phyloP scores from a whole-genome alignment of 2,113 vertebrate species.

The Tilapia sparmanii region DNA sequence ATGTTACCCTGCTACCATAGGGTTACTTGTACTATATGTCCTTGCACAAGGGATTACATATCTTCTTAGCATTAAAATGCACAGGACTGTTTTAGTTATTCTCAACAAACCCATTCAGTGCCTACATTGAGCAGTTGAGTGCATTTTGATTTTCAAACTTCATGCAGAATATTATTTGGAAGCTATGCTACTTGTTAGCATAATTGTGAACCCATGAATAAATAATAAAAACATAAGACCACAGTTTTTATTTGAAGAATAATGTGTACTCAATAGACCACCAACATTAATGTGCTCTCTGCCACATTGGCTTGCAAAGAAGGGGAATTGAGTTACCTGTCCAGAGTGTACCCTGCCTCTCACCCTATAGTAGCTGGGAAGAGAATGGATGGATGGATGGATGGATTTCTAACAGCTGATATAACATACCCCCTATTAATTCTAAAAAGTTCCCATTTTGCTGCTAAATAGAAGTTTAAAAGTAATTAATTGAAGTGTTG shows the following conservation, averaged over 20 bases:
- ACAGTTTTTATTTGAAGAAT: background rate
- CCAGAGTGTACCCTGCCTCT: background rate
- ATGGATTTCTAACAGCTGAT: background rate
- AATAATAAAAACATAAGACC: background rate
- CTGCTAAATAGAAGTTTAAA: background rate
- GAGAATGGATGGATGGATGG: background rate
- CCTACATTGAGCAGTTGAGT: background rate
- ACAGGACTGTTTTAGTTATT: background rate
- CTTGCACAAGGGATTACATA: background rate
- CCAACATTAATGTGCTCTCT: background rate
- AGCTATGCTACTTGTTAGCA: background rate
- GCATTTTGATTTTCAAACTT: background rate
- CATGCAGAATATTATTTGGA: background rate
- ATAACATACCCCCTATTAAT: background rate
- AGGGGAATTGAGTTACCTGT: background rate
- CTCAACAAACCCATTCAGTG: background rate
- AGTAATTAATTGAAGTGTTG: background rate
- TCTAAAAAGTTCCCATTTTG: background rate
- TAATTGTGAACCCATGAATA: background rate
- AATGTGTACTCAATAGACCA: background rate
- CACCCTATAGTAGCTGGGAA: background rate
- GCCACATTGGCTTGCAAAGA: background rate
- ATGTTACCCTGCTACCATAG: background rate
- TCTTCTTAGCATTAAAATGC: background rate
- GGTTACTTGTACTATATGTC: background rate